Conservation (phyloP, 2,888 invertebrate species). For the Mimumesa dahlbomi region DNA sequence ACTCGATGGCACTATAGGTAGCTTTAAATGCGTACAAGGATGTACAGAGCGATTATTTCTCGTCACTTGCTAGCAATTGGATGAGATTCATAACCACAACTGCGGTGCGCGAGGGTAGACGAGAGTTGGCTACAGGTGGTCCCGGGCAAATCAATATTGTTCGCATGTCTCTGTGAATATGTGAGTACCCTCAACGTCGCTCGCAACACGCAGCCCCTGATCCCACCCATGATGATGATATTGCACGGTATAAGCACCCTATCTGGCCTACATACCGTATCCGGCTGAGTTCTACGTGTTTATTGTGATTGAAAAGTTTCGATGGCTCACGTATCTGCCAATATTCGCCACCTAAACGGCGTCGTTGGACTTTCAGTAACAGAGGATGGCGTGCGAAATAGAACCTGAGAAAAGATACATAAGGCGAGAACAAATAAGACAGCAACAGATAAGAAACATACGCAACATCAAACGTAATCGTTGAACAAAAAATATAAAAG, state of each 20-base stretch:
- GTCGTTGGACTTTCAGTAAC: no score
- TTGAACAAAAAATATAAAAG: no score
- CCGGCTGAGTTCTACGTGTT: constrained; percentile 4
- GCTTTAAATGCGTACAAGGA: not conserved
- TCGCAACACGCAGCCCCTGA: constrained; percentile 38
- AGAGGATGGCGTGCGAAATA: no score
- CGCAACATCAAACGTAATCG: no score
- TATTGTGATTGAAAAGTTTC: constrained; percentile 14
- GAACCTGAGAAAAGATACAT: no score
- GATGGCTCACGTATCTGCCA: not conserved
- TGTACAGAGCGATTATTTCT: constrained; percentile 38
- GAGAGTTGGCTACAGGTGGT: constrained; percentile 67
- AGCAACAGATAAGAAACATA: no score
- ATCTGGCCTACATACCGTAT: constrained; percentile 8
- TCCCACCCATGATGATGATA: constrained; percentile 38
- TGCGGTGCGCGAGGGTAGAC: constrained; percentile 15
- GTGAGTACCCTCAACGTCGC: constrained; percentile 42
- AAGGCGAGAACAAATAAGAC: no score
- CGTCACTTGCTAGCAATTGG: constrained; percentile 42
- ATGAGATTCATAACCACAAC: constrained; percentile 55
- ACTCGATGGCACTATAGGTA: not conserved
- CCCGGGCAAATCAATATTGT: constrained; percentile 68
- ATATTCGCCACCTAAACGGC: not conserved
- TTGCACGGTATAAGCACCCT: constrained; percentile 35
- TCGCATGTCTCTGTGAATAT: constrained; percentile 56